These are phyloP conservation scores for Pseudomyrmex cubaensis DNA, from an alignment of 1,140 invertebrate genomes.

Conservation along the genomic window DNA sequence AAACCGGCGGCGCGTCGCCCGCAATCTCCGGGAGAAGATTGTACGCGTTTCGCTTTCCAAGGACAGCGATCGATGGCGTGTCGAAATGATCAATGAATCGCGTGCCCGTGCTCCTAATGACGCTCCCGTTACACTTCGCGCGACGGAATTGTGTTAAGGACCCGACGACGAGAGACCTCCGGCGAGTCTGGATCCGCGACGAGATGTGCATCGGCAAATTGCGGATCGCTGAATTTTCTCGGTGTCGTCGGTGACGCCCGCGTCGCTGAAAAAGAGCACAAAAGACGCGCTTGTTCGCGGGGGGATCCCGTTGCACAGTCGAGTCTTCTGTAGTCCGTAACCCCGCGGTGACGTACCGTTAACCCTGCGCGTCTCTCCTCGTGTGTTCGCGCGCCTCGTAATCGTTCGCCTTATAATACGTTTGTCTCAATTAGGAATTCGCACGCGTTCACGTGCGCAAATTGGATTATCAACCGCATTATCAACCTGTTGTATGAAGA, in stretches of 20 bases:
- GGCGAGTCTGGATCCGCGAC: neutral
- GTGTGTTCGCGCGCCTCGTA: neutral
- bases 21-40: neutral
- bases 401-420: constrained; percentile 27
- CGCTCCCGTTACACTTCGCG: neutral
- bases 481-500: constrained; percentile 22
- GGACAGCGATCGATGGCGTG: constrained; percentile 8
- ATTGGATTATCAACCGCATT: no score
- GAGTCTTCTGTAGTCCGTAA: neutral
- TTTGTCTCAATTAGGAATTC: constrained; percentile 36
- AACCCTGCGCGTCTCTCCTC: constrained; percentile 19
- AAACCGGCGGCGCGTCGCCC: neutral
- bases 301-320: constrained; percentile 15
- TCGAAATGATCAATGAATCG: constrained; percentile 45
- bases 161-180: neutral
- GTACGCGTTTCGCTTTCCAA: constrained; percentile 42
- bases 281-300: neutral
- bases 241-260: neutral
- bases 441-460: neutral
- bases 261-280: constrained; percentile 5
- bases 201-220: no score
- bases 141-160: neutral
- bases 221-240: neutral
- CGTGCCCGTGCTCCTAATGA: constrained; percentile 25
- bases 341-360: constrained; percentile 30